Conservation (phyloP, 2,113 vertebrate genomes). For the Sakesphorus luctuosus region DNA sequence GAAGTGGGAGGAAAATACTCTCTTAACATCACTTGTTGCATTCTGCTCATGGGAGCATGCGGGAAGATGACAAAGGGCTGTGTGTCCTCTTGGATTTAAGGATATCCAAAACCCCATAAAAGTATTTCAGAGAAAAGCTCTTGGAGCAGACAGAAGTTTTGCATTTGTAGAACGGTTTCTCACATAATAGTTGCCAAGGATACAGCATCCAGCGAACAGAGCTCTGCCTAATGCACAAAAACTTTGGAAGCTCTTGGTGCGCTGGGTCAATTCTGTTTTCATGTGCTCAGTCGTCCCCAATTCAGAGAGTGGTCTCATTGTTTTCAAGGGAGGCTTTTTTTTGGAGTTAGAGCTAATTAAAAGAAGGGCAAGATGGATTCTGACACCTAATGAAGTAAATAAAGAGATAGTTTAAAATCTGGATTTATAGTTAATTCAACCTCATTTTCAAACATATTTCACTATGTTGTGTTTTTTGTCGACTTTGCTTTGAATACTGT, state of each 20-base stretch:
- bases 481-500: not conserved
- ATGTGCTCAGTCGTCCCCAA: constrained; percentile 22
- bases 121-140: constrained; percentile 51
- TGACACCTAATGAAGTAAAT: not conserved
- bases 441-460: not conserved
- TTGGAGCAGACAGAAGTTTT: constrained; percentile 57
- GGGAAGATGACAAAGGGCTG: constrained; percentile 37
- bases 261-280: constrained; percentile 64
- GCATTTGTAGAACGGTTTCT: constrained; percentile 47
- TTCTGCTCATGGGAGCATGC: not conserved
- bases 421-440: not conserved
- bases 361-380: not conserved
- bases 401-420: not conserved
- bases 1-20: constrained; percentile 28
- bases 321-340: constrained; percentile 33
- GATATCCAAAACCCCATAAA: constrained; percentile 27
- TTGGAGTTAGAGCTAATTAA: constrained; percentile 51
- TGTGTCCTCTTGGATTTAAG: constrained; percentile 28
- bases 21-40: constrained; percentile 9
- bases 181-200: constrained; percentile 65
- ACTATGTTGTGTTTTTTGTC: not conserved
- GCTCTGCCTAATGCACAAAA: constrained; percentile 58
- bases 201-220: constrained; percentile 63
- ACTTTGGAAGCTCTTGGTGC: constrained; percentile 32
- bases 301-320: constrained; percentile 59